phyloP scores from a whole-genome alignment of 2,888 invertebrate species.

The Gastracanthus pulcherrimus region DNA sequence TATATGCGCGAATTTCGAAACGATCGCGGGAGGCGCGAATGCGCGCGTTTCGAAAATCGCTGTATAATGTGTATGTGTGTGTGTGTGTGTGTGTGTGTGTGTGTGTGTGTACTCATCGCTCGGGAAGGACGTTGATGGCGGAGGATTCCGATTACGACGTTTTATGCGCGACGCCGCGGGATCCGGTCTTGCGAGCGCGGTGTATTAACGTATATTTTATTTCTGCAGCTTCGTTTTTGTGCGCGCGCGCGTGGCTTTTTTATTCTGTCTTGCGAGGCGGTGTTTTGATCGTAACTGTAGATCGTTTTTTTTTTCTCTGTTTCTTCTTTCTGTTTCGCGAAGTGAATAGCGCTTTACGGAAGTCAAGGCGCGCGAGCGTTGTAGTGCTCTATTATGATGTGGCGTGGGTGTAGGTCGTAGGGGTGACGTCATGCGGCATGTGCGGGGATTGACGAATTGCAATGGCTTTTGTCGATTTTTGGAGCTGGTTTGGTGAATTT shows the following conservation, averaged over 20 bases:
- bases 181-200: not conserved
- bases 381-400: not conserved
- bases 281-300: not conserved
- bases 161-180: not conserved
- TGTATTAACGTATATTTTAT: not conserved
- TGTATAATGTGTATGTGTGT: not conserved
- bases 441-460: not conserved
- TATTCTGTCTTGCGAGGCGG: not conserved
- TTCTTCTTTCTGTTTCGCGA: not conserved
- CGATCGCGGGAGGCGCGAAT: not conserved
- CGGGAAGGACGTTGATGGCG: conserved; percentile 1
- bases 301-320: not conserved
- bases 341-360: conserved; percentile 8
- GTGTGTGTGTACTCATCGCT: not conserved
- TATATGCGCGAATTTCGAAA: conserved; percentile 37
- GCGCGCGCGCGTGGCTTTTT: not conserved
- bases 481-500: not conserved
- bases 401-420: not conserved
- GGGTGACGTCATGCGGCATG: conserved; percentile 23
- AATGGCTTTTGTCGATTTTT: not conserved
- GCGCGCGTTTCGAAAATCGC: conserved; percentile 3
- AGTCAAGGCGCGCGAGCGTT: not conserved
- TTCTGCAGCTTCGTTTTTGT: not conserved
- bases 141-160: not conserved
- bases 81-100: not conserved